Conservation (phyloP, 2,113 vertebrate species). For the Planiliza haematocheilus region DNA sequence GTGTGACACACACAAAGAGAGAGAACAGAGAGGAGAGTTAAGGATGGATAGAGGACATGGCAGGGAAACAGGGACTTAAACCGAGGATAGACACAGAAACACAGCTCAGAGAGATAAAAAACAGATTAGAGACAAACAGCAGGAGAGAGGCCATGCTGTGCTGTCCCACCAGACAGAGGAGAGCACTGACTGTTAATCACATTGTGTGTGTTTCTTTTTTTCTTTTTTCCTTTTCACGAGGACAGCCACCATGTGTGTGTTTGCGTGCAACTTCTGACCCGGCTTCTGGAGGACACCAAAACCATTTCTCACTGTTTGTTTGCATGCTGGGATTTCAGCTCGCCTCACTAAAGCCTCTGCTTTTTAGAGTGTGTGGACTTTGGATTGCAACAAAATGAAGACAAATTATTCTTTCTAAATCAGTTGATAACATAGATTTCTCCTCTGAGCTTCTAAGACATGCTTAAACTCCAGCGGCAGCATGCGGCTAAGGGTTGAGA, state of each 20-base stretch:
- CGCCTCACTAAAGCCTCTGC: neutral
- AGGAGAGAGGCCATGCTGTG: conserved; percentile 35
- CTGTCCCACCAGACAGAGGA: conserved; percentile 41
- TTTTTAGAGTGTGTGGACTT: conserved; percentile 4
- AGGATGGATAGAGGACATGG: conserved; percentile 22
- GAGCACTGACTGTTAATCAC: conserved; percentile 55
- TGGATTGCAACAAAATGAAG: neutral
- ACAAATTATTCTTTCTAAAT: neutral
- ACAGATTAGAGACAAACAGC: conserved; percentile 59
- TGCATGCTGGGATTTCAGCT: conserved; percentile 29
- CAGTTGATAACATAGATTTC: neutral
- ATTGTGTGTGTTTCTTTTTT: conserved; percentile 24
- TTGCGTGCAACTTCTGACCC: conserved; percentile 28
- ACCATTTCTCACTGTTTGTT: conserved; percentile 38
- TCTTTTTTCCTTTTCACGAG: neutral
- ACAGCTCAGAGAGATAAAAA: conserved; percentile 48
- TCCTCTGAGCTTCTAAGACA: neutral
- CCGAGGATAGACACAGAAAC: conserved; percentile 21
- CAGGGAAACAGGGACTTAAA: conserved; percentile 42
- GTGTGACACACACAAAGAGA: conserved; percentile 14
- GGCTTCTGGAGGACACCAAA: conserved; percentile 20
- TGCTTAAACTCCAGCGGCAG: neutral
- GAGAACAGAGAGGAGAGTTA: neutral
- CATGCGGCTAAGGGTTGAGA: neutral
- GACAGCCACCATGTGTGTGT: conserved; percentile 9